Evolutionary conservation across 2,113 vertebrate genomes (phyloP), one percentile per base, ranked within the genome.

Genomic region (Zootoca vivipara): DNA sequence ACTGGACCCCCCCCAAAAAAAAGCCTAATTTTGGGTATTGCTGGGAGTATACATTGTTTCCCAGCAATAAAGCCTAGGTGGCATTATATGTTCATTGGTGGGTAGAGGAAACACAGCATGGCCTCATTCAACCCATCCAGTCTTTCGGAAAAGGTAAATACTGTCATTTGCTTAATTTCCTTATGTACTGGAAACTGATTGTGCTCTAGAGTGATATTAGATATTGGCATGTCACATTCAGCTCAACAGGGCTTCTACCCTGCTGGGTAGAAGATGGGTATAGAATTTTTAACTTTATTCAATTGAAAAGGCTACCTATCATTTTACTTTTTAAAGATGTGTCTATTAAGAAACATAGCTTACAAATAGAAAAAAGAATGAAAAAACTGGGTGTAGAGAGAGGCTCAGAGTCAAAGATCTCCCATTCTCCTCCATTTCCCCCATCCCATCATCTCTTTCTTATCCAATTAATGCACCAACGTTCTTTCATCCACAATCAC

Each of bases 11-110:
- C 20, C 88, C 52, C n/a, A n/a, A 85, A 4, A 83, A 58, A 67
- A 77, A 38, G 2, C 22, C 22, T 8, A 52, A 67, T 83, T 88
- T 83, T 67, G 46, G 62, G 1, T 52, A 56, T 24, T 69, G 15
- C 72, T 77, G 8, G 28, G 38, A 64, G 4, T 65, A 13, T 46
- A 64, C 28, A 82, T 83, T 77, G 30, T 67, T 81, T 80, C 30
- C 83, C 26, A 28, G 16, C 20, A 85, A 20, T 80, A 77, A 89
- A 18, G 67, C 75, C 67, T 89, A 80, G 88, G 65, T 89, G 88
- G 88, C 83, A 89, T 83, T 79, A 42, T 85, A 65, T 89, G 38
- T 89, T 81, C 88, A 89, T 12, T 85, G 88, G 22, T 85, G 40
- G 80, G 74, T 81, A 62, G 72, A 84, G 79, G 52, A 69, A 80